Percentiles rank a stretch among this genome's conserved stretches.
Evolutionary conservation across 2,888 invertebrate species (phyloP).

Genomic region (Plagodis dolabraria): DNA sequence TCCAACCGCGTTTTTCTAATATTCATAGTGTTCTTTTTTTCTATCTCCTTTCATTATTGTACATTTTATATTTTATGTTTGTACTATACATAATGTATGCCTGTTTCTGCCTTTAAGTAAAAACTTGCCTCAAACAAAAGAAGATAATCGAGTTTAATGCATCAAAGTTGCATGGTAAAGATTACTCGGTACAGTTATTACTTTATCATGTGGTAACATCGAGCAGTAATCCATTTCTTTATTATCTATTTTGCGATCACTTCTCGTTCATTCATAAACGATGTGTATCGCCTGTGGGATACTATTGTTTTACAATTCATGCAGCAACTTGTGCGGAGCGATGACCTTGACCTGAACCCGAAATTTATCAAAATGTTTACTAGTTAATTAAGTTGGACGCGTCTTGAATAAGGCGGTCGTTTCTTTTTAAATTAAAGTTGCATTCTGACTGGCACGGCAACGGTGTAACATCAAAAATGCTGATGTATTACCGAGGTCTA

Average conservation of each 20-base stretch:
- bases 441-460: no score
- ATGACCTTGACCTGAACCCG: conserved; percentile 37
- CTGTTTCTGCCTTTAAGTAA: not conserved
- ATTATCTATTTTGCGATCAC: conserved; percentile 51
- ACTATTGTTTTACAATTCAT: conserved; percentile 36
- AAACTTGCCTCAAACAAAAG: conserved; percentile 5
- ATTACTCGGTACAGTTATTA: conserved; percentile 25
- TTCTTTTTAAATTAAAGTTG: no score
- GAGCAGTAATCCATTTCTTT: conserved; percentile 56
- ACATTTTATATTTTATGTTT: no score
- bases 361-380: conserved; percentile 7
- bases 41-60: no score
- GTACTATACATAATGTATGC: no score
- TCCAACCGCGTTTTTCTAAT: no score
- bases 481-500: no score
- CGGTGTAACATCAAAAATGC: no score
- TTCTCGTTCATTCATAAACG: conserved; percentile 60
- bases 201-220: conserved; percentile 26
- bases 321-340: conserved; percentile 30
- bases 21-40: no score
- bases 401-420: not conserved
- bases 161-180: conserved; percentile 16
- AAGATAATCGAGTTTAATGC: conserved; percentile 3
- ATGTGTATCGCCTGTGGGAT: conserved; percentile 53
- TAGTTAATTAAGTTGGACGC: not conserved